Conservation (phyloP, 2,888 invertebrate genomes). For the Homarus gammarus region DNA sequence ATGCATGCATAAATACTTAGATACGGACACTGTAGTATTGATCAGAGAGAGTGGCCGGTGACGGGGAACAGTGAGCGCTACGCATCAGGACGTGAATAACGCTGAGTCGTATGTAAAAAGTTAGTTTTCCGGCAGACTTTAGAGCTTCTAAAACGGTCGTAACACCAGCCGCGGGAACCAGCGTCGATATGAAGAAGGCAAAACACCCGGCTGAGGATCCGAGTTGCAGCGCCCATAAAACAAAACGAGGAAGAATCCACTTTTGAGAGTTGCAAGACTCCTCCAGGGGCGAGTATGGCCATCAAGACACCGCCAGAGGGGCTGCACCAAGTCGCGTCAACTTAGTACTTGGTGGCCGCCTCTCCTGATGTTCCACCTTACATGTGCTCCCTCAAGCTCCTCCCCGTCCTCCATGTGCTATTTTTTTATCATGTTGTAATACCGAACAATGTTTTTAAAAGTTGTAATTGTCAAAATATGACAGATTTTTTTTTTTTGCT, state of each 20-base stretch:
- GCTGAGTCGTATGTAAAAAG: not conserved
- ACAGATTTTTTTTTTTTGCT: too few species aligned
- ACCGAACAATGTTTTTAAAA: too few species aligned
- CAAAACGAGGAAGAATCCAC: slow-evolving; percentile 28
- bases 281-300: not conserved
- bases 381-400: too few species aligned
- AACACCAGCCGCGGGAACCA: slow-evolving; percentile 1
- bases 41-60: not conserved
- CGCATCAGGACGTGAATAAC: not conserved
- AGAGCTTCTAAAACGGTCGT: slow-evolving; percentile 20
- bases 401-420: too few species aligned
- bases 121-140: slow-evolving; percentile 15
- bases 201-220: slow-evolving; percentile 14
- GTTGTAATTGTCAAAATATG: too few species aligned
- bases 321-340: too few species aligned
- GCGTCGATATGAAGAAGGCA: slow-evolving; percentile 11
- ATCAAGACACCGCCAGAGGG: too few species aligned
- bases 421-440: too few species aligned
- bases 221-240: slow-evolving; percentile 3
- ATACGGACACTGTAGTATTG: not conserved
- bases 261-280: slow-evolving; percentile 18
- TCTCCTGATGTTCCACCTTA: too few species aligned
- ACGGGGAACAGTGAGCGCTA: not conserved
- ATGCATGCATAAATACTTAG: not conserved
- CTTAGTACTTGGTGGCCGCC: too few species aligned